These are phyloP conservation scores for Aphaenogaster rudis DNA, from an alignment of 1,140 invertebrate species.

Conservation along the genomic window DNA sequence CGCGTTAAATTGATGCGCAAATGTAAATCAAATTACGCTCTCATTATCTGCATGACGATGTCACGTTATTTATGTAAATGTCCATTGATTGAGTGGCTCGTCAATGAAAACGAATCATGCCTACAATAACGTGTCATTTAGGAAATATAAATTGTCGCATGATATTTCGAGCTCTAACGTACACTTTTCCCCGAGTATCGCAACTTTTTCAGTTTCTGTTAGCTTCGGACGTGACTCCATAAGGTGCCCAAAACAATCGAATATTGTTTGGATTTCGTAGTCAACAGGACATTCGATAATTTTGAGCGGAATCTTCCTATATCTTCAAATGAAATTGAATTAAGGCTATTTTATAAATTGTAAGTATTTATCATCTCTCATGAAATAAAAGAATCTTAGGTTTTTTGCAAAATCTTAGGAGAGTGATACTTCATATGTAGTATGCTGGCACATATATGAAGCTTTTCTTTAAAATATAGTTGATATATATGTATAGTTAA, in stretches of 20 bases:
- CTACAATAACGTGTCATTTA: background rate
- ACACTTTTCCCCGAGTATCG: too few relatives aligned
- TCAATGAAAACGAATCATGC: background rate
- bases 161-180: background rate
- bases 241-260: background rate
- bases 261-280: background rate
- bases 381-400: too few relatives aligned
- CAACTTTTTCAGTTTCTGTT: background rate
- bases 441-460: background rate
- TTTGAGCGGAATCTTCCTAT: background rate
- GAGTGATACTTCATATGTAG: background rate
- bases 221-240: background rate
- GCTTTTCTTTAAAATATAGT: too few relatives aligned
- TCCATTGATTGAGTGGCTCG: background rate
- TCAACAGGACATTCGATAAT: background rate
- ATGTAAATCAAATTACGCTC: conserved; percentile 13
- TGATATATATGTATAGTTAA: too few relatives aligned
- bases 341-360: background rate
- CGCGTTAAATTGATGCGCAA: conserved; percentile 32
- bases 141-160: background rate
- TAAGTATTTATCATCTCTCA: too few relatives aligned
- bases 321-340: background rate
- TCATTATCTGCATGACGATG: background rate
- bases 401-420: background rate
- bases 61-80: conserved; percentile 8